Evolutionary conservation across 2,797 vertebrate species (phyloP).

Genomic region (Dipus sagitta): DNA sequence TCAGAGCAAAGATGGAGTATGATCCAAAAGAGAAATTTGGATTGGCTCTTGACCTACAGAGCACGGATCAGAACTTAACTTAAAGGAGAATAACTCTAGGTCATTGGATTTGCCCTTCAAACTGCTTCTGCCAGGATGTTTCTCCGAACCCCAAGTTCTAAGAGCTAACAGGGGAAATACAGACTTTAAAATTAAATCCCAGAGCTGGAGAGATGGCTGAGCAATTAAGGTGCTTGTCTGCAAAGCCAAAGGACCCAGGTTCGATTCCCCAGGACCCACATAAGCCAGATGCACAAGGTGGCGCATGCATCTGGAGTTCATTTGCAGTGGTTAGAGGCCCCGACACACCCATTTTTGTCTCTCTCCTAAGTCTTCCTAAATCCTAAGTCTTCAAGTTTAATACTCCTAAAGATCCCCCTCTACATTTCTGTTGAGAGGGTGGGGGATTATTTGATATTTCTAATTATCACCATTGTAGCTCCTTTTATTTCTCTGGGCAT

Average conservation of each 20-base stretch:
- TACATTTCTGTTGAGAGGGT: neutral
- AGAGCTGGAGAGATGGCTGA: no score
- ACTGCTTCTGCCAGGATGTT: neutral
- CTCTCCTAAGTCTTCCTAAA: neutral
- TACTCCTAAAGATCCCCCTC: neutral
- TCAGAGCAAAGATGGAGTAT: slow-evolving; percentile 42
- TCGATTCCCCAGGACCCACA: no score
- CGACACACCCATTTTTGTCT: no score
- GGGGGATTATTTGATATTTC: neutral
- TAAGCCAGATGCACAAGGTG: no score
- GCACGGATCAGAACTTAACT: neutral
- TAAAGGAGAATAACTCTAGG: slow-evolving; percentile 9
- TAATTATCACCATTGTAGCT: neutral
- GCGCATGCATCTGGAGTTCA: no score
- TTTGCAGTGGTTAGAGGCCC: no score
- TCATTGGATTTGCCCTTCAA: slow-evolving; percentile 25
- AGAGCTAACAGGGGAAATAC: slow-evolving; percentile 57
- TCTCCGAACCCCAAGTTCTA: slow-evolving; percentile 38
- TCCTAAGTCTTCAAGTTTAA: neutral
- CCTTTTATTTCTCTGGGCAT: neutral
- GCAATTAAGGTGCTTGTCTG: no score
- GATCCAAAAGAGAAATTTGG: slow-evolving; percentile 41
- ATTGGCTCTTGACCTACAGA: neutral
- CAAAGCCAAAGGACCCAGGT: no score
- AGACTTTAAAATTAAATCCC: slow-evolving; percentile 60